These are phyloP conservation scores for Alligator mississippiensis DNA, from an alignment of 2,113 vertebrate genomes.

Conservation along the genomic window DNA sequence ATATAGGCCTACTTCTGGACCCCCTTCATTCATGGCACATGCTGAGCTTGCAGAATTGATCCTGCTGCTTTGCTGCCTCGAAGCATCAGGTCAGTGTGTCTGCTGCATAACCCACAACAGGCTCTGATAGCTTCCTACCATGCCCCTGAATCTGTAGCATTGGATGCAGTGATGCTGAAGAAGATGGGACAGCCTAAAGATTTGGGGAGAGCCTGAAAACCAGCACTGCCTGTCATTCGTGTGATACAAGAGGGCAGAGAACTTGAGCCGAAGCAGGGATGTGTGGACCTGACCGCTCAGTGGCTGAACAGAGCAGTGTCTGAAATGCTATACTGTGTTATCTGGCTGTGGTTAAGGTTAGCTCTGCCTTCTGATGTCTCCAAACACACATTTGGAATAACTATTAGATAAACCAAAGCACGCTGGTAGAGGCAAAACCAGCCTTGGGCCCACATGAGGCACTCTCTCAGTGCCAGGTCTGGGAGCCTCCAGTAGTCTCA, in stretches of 20 bases:
- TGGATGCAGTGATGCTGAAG: background rate
- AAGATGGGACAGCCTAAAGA: rapidly evolving
- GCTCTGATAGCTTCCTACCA: background rate
- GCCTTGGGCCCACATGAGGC: background rate
- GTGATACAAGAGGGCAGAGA: background rate
- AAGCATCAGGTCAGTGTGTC: background rate
- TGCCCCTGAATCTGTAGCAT: background rate
- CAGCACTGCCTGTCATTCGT: background rate
- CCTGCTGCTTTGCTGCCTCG: background rate
- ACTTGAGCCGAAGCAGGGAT: background rate
- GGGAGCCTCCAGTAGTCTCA: background rate
- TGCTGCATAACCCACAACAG: background rate
- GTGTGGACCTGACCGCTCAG: background rate
- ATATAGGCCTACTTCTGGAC: background rate
- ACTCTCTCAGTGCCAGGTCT: background rate
- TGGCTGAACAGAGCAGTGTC: background rate
- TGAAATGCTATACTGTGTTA: background rate
- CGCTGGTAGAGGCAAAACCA: background rate
- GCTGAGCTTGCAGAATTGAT: background rate
- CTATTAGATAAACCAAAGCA: background rate
- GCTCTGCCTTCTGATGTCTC: background rate
- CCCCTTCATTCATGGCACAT: background rate
- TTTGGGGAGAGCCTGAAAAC: background rate
- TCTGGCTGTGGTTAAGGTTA: background rate
- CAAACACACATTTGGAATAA: background rate